Evolutionary conservation across 1,140 invertebrate genomes (phyloP), one percentile per base, ranked within the genome.

Genomic region (Cephus cinctus): DNA sequence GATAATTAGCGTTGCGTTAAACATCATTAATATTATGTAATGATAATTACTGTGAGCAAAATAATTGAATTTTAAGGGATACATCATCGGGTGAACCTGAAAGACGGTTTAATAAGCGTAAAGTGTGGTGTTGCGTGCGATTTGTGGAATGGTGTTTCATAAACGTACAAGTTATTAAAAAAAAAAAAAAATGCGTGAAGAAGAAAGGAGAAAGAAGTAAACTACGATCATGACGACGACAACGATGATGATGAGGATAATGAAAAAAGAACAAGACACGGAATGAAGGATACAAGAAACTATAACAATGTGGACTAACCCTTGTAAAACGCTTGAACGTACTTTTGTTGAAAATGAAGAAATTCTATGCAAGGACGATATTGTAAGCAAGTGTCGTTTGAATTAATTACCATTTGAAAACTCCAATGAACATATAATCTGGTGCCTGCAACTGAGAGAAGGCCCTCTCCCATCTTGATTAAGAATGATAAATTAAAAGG

Each of bases 291-390:
- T n/a, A n/a, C n/a, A n/a, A n/a, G n/a, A n/a, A 51, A 46, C 42
- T 49, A 21, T 41, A 19, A 41, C 27, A 43, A 71, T 66, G 63
- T 71, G 71, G 61, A 71, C 66, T 59, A 60, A 70, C 52, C 60
- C 61, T 67, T 65, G 61, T 69, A 65, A 71, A 71, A 73, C 66
- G 71, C 71, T 74, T 73, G 52, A 69, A 55, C 34, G 54, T 59
- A 75, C 67, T 73, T 74, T 75, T 72, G 70, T 75, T 75, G 61
- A 71, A 63, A 67, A 71, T 73, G 62, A 63, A 69, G 46, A 61
- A 59, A 73, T 68, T 74, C 66, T 73, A 71, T 71, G 64, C 66
- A 61, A 70, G 64, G 69, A 65, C 65, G 63, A 61, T 69, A 69
- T 63, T 69, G 43, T 62, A 63, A 60, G 60, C 61, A 57, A 68